Evolutionary conservation across 1,140 invertebrate species (phyloP), one percentile per base, ranked within the genome.

Genomic region (Drosophila jambulina): DNA sequence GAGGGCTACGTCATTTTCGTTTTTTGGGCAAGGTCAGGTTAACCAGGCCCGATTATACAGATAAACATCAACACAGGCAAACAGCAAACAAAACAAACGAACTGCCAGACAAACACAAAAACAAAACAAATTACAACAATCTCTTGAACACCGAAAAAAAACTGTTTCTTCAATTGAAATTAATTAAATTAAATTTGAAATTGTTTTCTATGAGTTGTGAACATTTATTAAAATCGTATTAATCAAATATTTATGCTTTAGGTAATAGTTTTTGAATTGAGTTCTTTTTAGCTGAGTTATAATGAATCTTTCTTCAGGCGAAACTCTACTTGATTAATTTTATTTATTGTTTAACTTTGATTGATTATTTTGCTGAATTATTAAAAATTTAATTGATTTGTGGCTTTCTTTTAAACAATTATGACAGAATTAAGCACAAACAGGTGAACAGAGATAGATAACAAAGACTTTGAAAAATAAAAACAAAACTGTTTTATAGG

Each of bases 21-120:
- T 60, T 68, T 58, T 78, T 78, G 64, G 49, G 64, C 75, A 78
- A 78, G 75, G 75, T 78, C 75, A 78, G 75, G 62, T 54, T 63
- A 74, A 60, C 38, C 43, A 54, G 57, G 51, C 75, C 48, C 57
- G 74, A 76, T 76, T 76, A 75, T 61, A 65, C 53, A 58, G 70
- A 76, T 76, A 64, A 75, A 56, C 71, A 57, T 67, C 42, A 64
- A 75, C 61, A 42, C 36, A 36, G 25, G 40, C 53, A 36, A 36
- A 19, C 45, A 72, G 36, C 68, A 72, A 56, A 59, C 62, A 54
- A 69, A 42, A 34, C 29, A 38, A 36, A 58, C 40, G 49, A 72
- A 72, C 70, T 51, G 45, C 27, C 34, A 72, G 36, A 23, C 36
- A 72, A 71, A 72, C 53, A 75, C 48, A 27, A 57, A 59, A 17